Evolutionary conservation across 1,140 invertebrate species (phyloP).

Genomic region (Drosophila repleta): DNA sequence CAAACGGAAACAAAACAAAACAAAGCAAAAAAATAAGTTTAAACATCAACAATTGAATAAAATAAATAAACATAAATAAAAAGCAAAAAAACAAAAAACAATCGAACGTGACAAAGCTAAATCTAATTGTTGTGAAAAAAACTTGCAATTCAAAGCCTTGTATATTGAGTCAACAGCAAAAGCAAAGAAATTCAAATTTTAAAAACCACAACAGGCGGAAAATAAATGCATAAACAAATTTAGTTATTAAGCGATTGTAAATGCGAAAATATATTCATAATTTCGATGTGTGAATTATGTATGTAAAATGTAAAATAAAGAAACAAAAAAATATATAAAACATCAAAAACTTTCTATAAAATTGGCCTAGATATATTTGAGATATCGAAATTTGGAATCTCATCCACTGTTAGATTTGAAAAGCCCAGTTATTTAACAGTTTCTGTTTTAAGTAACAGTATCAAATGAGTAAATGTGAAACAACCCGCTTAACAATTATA

Average conservation of each 20-base stretch:
- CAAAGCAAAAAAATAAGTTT: constrained; percentile 15
- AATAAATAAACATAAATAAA: too few species aligned
- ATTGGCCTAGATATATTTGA: background rate
- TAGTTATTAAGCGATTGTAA: constrained; percentile 74
- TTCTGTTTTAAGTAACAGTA: too few species aligned
- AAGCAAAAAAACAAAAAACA: constrained; percentile 30
- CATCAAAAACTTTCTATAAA: background rate
- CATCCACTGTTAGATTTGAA: too few species aligned
- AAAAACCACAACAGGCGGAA: constrained; percentile 51
- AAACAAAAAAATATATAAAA: constrained; percentile 82
- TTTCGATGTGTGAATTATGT: constrained; percentile 73
- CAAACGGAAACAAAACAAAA: constrained; percentile 57
- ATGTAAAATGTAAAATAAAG: constrained; percentile 82
- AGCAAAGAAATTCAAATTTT: constrained; percentile 11
- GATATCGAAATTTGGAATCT: background rate
- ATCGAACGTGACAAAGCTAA: constrained; percentile 70
- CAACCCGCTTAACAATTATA: too few species aligned
- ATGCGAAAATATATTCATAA: constrained; percentile 73
- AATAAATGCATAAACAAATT: constrained; percentile 71
- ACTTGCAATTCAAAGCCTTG: constrained; percentile 41
- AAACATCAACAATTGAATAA: constrained; percentile 42
- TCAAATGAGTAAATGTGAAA: too few species aligned
- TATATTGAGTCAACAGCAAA: constrained; percentile 46
- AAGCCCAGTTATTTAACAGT: too few species aligned
- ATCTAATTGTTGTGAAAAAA: constrained; percentile 54